A percentile compares a stretch with the other conserved stretches of the same genome.
These are phyloP conservation scores for Ptilodon capucinus DNA, from an alignment of 2,888 invertebrate species.

Conservation along the genomic window DNA sequence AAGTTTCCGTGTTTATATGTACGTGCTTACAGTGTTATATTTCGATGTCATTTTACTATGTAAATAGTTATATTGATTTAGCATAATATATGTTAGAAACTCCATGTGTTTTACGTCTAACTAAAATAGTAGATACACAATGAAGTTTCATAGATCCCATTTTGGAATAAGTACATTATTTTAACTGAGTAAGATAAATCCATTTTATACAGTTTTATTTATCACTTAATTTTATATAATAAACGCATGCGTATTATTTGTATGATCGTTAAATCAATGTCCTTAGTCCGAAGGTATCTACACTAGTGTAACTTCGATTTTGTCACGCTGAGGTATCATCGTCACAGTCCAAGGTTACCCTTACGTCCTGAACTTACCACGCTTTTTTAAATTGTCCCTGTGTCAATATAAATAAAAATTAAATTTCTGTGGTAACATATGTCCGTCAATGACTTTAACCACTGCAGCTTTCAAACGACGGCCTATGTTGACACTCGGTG, in stretches of 20 bases:
- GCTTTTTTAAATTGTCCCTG: too few relatives aligned
- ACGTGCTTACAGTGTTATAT: neutral
- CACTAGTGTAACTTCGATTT: conserved; percentile 23
- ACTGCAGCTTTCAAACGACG: conserved; percentile 45
- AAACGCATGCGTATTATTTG: conserved; percentile 6
- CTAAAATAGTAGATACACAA: conserved; percentile 26
- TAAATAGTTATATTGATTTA: conserved; percentile 23
- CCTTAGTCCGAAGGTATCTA: conserved; percentile 34
- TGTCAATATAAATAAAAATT: too few relatives aligned
- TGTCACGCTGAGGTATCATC: conserved; percentile 5
- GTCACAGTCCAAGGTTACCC: conserved; percentile 4
- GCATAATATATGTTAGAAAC: conserved; percentile 25
- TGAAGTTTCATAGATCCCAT: conserved; percentile 35
- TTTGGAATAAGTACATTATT: conserved; percentile 29
- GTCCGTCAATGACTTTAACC: too few relatives aligned
- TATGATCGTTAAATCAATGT: conserved; percentile 14
- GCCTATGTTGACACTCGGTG: conserved; percentile 13
- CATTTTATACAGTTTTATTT: conserved; percentile 5
- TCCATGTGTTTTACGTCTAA: conserved; percentile 27
- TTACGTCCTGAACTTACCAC: too few relatives aligned
- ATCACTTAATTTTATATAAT: neutral
- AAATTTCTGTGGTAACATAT: too few relatives aligned
- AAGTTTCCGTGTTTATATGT: conserved; percentile 17
- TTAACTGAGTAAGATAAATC: neutral
- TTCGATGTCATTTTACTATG: conserved; percentile 5